Evolutionary conservation across 2,797 vertebrate species (phyloP).

Genomic region (Ctenopoma kingsleyae): DNA sequence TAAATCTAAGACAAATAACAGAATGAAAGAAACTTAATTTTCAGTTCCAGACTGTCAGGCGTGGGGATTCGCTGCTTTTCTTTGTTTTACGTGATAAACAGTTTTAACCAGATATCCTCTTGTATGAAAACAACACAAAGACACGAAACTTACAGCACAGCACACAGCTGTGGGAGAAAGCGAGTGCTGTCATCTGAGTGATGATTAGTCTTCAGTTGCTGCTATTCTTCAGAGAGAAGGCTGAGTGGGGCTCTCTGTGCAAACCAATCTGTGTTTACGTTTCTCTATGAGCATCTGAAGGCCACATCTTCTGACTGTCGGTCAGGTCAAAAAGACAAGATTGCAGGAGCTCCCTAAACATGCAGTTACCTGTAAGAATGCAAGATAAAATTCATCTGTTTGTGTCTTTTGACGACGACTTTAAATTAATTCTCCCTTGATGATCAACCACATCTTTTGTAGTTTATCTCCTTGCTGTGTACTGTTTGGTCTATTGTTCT

Average conservation of each 20-base stretch:
- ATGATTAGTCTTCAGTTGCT: neutral
- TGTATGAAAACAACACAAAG: neutral
- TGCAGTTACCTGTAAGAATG: constrained; percentile 18
- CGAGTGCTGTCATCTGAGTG: constrained; percentile 31
- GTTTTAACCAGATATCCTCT: neutral
- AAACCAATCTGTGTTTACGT: constrained; percentile 9
- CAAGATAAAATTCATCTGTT: neutral
- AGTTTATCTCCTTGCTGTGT: neutral
- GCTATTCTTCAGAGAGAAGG: constrained; percentile 10
- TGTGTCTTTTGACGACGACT: neutral
- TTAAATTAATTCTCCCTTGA: neutral
- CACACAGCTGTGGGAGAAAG: constrained; percentile 19
- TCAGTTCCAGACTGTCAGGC: neutral
- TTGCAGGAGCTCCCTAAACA: neutral
- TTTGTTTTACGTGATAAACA: neutral
- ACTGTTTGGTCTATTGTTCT: neutral
- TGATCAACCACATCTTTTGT: neutral
- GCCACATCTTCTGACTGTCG: constrained; percentile 37
- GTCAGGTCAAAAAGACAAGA: neutral
- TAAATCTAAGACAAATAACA: neutral
- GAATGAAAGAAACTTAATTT: neutral
- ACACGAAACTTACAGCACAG: constrained; percentile 54
- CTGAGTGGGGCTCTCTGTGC: neutral
- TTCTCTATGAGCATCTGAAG: constrained; percentile 16
- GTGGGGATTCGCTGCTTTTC: neutral